Evolutionary conservation across 2,113 vertebrate species (phyloP), one percentile per base, ranked within the genome.

Genomic region (Lathamus discolor): DNA sequence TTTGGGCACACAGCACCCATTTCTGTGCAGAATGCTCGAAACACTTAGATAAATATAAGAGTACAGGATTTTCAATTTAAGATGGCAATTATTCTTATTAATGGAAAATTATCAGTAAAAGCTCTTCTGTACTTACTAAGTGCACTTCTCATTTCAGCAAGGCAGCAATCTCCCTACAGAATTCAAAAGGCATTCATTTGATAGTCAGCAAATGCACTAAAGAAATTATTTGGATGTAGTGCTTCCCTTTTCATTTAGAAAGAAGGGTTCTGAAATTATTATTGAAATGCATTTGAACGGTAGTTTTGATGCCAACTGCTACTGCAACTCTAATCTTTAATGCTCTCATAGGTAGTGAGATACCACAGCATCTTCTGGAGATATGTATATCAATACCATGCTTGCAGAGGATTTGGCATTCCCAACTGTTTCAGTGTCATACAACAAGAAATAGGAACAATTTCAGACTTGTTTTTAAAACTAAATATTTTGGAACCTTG

Each of bases 31-130:
- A 86, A 78, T 41, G 66, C 64, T 89, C 41, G 39, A 86, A 94
- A 92, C 86, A 46, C 55, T 94, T 88, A 83, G 33, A 90, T 69
- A 61, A 92, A 66, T 15, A 51, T 35, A 76, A 31, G 35, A 70
- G 61, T 54, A 76, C 25, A 69, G 55, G 31, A 41, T 79, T 92
- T 94, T 92, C 86, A 92, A 59, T 93, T 93, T 87, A 91, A 93
- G 83, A 57, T 46, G 33, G 41, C n/a, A 96, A 91, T 94, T 95
- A 91, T 69, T 86, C 88, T 76, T 92, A 96, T 97, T 97, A 95
- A 88, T 46, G 88, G 77, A 72, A 90, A 96, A 96, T 93, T 94
- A 93, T 76, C 83, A 46, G 73, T 94, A 91, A 95, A 97, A 95
- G 92, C 96, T 94, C 88, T 95, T 86, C 78, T 79, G 95, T 83